These are phyloP conservation scores for Graptemys geographica DNA, from an alignment of 2,797 vertebrate genomes.

Conservation along the genomic window DNA sequence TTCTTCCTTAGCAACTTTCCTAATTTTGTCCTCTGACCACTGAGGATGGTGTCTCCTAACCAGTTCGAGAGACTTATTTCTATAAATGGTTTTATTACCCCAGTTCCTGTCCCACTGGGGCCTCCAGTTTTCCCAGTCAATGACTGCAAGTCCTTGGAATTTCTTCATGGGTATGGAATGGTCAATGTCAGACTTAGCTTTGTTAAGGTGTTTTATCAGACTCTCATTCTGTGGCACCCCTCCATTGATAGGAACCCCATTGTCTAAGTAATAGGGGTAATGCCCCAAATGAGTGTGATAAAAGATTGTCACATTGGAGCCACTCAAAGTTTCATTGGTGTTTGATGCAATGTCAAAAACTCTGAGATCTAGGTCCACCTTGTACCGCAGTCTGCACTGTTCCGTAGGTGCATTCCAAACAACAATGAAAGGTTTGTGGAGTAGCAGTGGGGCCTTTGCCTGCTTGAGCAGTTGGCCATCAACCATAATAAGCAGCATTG, in stretches of 20 bases:
- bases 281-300: constrained; percentile 90
- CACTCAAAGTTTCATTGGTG: constrained; percentile 88
- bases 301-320: constrained; percentile 91
- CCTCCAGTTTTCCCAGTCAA: constrained; percentile 95
- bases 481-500: constrained; percentile 15
- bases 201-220: constrained; percentile 88
- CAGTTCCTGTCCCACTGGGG: constrained; percentile 94
- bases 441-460: constrained; percentile 80
- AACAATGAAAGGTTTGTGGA: constrained; percentile 87
- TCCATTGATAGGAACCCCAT: constrained; percentile 84
- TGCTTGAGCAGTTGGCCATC: constrained; percentile 77
- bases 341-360: constrained; percentile 91
- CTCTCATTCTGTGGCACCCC: constrained; percentile 92
- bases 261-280: constrained; percentile 89
- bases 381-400: constrained; percentile 88
- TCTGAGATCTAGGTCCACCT: constrained; percentile 89
- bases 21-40: constrained; percentile 88
- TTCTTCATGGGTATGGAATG: constrained; percentile 86
- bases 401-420: constrained; percentile 92
- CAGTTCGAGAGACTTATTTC: constrained; percentile 88
- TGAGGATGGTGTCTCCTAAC: constrained; percentile 85
- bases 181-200: constrained; percentile 87
- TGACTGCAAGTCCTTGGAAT: constrained; percentile 89
- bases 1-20: constrained; percentile 86
- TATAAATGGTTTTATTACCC: constrained; percentile 90